Conservation (phyloP, 2,888 invertebrate genomes). For the Orthosia gracilis region DNA sequence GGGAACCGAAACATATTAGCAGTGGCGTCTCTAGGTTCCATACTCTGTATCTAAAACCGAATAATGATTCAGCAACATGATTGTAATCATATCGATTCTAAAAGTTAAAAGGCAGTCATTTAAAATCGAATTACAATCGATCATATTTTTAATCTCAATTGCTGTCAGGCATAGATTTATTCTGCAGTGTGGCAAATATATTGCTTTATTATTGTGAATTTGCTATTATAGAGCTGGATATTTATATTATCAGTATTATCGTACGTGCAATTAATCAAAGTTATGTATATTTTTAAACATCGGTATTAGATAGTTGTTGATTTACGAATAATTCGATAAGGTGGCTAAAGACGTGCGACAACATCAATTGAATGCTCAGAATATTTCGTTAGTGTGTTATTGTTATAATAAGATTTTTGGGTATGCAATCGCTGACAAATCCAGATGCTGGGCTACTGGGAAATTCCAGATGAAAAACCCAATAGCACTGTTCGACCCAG, state of each 20-base stretch:
- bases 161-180: conserved; percentile 60
- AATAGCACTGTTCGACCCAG: no score
- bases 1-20: neutral
- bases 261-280: conserved; percentile 45
- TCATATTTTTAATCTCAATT: conserved; percentile 65
- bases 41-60: conserved; percentile 24
- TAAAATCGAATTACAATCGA: conserved; percentile 54
- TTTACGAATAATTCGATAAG: neutral
- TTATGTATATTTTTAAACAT: neutral
- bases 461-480: no score
- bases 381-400: no score
- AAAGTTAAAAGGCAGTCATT: conserved; percentile 56
- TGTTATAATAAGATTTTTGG: no score
- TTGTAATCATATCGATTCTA: conserved; percentile 51
- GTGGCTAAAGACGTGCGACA: neutral
- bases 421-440: no score
- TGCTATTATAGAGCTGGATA: conserved; percentile 41
- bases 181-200: conserved; percentile 52
- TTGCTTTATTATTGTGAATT: conserved; percentile 54
- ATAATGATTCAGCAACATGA: conserved; percentile 57
- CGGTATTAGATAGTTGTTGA: neutral
- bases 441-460: no score
- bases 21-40: neutral
- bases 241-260: conserved; percentile 35
- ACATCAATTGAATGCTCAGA: no score